Evolutionary conservation across 1,140 invertebrate genomes (phyloP).

Genomic region (Pogonus chalceus): DNA sequence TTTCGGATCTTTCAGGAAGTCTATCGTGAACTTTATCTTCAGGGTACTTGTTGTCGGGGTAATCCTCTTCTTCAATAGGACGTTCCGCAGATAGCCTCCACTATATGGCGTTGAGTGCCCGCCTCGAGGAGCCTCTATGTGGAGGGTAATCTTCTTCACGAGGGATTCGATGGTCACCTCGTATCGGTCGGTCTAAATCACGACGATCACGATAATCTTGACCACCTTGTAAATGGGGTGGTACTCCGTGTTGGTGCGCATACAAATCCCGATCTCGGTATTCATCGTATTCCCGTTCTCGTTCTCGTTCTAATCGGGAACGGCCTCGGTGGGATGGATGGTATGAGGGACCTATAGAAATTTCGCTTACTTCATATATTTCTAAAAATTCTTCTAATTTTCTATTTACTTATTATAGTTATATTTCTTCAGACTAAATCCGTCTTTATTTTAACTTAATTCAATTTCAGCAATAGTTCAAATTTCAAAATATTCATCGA

Average conservation of each 20-base stretch:
- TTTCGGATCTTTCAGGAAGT: constrained; percentile 17
- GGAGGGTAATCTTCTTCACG: constrained; percentile 38
- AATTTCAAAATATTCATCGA: too few relatives aligned
- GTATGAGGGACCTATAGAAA: constrained; percentile 27
- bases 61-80: constrained; percentile 35
- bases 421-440: too few relatives aligned
- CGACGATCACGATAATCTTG: constrained; percentile 30
- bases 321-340: constrained; percentile 28
- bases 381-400: too few relatives aligned
- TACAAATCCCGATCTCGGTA: constrained; percentile 29
- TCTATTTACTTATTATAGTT: too few relatives aligned
- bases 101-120: constrained; percentile 43
- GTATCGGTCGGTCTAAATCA: constrained; percentile 20
- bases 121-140: constrained; percentile 38
- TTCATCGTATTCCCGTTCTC: constrained; percentile 37
- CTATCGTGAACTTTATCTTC: constrained; percentile 15
- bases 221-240: constrained; percentile 21
- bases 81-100: constrained; percentile 37
- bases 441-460: too few relatives aligned
- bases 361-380: too few relatives aligned
- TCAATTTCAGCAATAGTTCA: too few relatives aligned
- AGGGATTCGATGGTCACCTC: constrained; percentile 23
- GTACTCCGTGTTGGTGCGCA: constrained; percentile 21
- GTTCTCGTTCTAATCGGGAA: constrained; percentile 28
- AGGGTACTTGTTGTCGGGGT: constrained; percentile 19